Percentiles rank a stretch among this genome's conserved stretches.
Evolutionary conservation across 1,140 invertebrate species (phyloP).

Genomic region (Chlorops oryzae): DNA sequence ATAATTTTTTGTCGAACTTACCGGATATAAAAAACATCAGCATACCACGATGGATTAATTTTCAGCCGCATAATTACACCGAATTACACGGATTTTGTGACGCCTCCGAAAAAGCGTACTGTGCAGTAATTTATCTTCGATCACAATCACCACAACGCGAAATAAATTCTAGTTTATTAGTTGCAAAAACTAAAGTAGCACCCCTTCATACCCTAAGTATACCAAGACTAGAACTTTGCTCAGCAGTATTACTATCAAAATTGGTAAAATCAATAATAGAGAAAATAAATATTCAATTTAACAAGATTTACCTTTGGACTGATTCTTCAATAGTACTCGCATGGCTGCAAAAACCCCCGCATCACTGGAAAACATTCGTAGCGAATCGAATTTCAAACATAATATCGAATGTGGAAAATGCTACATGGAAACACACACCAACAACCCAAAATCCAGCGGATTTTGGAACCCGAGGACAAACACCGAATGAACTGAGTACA

Average conservation of each 20-base stretch:
- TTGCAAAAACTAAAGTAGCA: constrained; percentile 33
- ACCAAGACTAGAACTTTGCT: constrained; percentile 40
- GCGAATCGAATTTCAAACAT: too few species aligned
- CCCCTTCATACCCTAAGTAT: constrained; percentile 36
- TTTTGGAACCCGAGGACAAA: too few species aligned
- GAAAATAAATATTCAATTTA: too few species aligned
- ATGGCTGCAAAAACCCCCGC: too few species aligned
- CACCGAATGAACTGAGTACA: too few species aligned
- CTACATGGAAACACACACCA: too few species aligned
- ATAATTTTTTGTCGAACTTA: neutral
- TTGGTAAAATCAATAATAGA: neutral
- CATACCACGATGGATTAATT: neutral
- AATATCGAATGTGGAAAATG: too few species aligned
- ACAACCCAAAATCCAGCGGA: too few species aligned
- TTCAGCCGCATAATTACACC: neutral
- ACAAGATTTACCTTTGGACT: too few species aligned
- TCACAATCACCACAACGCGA: neutral
- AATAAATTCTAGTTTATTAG: neutral
- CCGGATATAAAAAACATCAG: neutral
- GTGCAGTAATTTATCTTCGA: constrained; percentile 24
- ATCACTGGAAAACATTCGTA: too few species aligned
- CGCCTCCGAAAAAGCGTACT: constrained; percentile 34
- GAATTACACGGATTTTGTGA: constrained; percentile 36
- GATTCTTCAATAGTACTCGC: too few species aligned
- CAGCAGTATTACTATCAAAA: neutral